Evolutionary conservation across 2,797 vertebrate genomes (phyloP).

Genomic region (Typhlichthys eigenmanni): DNA sequence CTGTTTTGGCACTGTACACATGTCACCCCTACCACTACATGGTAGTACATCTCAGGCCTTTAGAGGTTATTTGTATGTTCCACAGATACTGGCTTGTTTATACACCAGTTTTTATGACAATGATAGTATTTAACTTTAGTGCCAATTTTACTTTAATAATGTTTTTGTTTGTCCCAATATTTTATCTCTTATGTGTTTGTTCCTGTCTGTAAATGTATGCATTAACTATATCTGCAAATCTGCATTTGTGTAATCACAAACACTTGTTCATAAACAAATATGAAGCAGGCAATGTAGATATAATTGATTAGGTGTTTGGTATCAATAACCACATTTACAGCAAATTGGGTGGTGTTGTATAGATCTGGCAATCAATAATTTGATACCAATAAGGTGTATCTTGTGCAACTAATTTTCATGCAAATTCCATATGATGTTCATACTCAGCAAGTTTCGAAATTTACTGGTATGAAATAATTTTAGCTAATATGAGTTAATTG

Average conservation of each 20-base stretch:
- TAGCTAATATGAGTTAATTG: too few species aligned
- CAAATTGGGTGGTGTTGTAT: too few species aligned
- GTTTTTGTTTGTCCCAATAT: background rate
- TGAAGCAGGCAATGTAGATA: background rate
- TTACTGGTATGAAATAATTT: too few species aligned
- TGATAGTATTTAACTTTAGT: background rate
- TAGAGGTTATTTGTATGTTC: constrained; percentile 34
- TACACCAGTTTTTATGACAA: too few species aligned
- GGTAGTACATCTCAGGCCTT: constrained; percentile 51
- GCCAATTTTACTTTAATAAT: background rate
- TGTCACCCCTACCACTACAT: constrained; percentile 28
- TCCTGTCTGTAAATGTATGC: constrained; percentile 9
- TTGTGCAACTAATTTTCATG: too few species aligned
- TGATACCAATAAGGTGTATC: too few species aligned
- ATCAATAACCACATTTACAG: too few species aligned
- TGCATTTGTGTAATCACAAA: constrained; percentile 5
- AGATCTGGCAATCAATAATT: constrained; percentile 1
- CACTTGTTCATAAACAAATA: background rate
- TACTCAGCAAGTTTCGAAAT: too few species aligned
- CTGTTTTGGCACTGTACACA: constrained; percentile 21
- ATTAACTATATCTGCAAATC: background rate
- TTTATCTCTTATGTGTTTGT: constrained; percentile 11
- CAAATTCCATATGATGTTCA: too few species aligned
- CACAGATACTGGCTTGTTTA: too few species aligned
- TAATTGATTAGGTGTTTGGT: background rate